phyloP scores from a whole-genome alignment of 2,113 vertebrate genomes.

The Ranitomeya variabilis region DNA sequence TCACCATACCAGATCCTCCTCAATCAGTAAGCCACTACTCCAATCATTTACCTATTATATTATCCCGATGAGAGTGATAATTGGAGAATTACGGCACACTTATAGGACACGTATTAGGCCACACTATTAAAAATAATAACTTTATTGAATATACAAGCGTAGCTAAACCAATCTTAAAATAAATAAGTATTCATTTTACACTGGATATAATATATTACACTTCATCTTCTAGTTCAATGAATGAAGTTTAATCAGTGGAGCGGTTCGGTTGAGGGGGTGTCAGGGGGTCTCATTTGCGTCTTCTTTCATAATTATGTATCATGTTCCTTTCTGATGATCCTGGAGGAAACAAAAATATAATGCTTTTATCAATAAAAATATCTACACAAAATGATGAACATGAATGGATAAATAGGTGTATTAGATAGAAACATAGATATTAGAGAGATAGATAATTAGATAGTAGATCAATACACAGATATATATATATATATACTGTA shows the following conservation, averaged over 20 bases:
- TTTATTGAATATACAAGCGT: constrained; percentile 74
- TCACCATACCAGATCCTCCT: neutral
- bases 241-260: constrained; percentile 66
- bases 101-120: constrained; percentile 62
- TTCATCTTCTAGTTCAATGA: constrained; percentile 62
- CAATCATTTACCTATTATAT: neutral
- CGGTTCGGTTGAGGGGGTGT: neutral
- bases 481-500: no score
- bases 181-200: constrained; percentile 69
- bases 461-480: no score
- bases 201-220: constrained; percentile 71
- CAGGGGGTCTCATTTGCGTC: constrained; percentile 73
- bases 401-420: no score
- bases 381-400: no score
- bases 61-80: constrained; percentile 15
- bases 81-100: constrained; percentile 42
- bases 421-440: no score
- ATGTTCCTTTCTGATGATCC: constrained; percentile 84
- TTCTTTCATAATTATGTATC: constrained; percentile 80
- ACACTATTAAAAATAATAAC: constrained; percentile 77
- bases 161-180: constrained; percentile 70
- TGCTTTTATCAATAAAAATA: neutral
- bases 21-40: neutral
- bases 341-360: constrained; percentile 62
- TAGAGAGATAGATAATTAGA: no score